Evolutionary conservation across 1,140 invertebrate species (phyloP).

Genomic region (honey bee (Apis mellifera)): DNA sequence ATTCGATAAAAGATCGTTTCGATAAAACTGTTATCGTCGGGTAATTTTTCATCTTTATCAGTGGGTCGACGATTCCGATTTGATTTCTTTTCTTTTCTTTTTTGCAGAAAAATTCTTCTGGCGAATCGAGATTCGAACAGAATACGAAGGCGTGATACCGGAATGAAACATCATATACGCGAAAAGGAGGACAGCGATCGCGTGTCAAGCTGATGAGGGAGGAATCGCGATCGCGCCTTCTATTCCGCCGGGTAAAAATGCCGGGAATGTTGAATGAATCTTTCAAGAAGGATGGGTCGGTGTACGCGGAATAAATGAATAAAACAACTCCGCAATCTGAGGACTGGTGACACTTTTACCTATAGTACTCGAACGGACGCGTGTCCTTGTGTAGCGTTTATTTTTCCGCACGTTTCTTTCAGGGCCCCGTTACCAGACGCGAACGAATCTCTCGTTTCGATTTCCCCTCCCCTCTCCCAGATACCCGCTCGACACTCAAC

Average conservation of each 20-base stretch:
- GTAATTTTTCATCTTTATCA: constrained; percentile 41
- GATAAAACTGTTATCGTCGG: constrained; percentile 8
- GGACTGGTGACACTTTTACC: constrained; percentile 57
- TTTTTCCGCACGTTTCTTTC: constrained; percentile 8
- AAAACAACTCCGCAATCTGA: constrained; percentile 46
- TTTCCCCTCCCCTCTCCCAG: constrained; percentile 18
- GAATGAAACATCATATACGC: not conserved
- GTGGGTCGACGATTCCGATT: too few relatives aligned
- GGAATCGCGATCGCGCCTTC: constrained; percentile 38
- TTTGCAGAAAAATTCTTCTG: not conserved
- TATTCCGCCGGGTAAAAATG: constrained; percentile 56
- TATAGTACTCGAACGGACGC: constrained; percentile 7
- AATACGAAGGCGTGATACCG: not conserved
- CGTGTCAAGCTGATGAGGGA: constrained; percentile 18
- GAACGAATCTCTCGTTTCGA: constrained; percentile 11
- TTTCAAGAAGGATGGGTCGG: constrained; percentile 59
- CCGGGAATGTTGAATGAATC: constrained; percentile 66
- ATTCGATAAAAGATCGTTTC: not conserved
- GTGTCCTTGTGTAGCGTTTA: constrained; percentile 10
- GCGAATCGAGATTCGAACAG: not conserved
- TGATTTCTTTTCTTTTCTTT: not conserved
- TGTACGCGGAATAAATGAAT: constrained; percentile 65
- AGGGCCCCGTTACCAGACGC: constrained; percentile 27
- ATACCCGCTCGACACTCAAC: not conserved
- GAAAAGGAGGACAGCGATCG: constrained; percentile 26